A percentile compares a stretch with the other conserved stretches of the same genome.
These are phyloP conservation scores for Hypolimnas misippus DNA, from an alignment of 2,888 invertebrate genomes.

Conservation along the genomic window DNA sequence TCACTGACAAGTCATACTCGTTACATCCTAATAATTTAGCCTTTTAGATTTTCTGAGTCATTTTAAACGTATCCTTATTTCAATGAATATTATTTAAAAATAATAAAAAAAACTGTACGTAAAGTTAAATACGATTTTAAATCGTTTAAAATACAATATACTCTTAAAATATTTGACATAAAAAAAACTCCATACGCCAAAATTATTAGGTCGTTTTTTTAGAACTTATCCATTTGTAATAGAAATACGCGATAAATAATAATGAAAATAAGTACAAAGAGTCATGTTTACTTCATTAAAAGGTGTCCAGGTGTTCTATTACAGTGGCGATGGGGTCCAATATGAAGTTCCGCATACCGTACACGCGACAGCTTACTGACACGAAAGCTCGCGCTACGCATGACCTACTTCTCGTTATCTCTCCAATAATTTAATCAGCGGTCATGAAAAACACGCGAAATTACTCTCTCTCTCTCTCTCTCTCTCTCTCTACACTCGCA, in stretches of 20 bases:
- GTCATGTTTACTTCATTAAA: not conserved
- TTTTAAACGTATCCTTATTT: not conserved
- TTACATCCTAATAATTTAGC: not conserved
- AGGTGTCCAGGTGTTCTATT: not conserved
- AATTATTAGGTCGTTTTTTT: too few relatives aligned
- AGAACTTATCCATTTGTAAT: not conserved
- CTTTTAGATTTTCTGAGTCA: not conserved
- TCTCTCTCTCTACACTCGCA: too few relatives aligned
- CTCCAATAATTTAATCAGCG: not conserved
- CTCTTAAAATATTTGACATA: too few relatives aligned
- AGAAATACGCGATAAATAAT: too few relatives aligned
- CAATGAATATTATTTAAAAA: not conserved
- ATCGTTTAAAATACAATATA: too few relatives aligned
- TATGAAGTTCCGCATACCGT: slow-evolving; percentile 19
- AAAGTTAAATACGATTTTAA: too few relatives aligned
- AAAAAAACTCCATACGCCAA: too few relatives aligned
- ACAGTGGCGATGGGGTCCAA: not conserved
- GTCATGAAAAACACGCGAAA: too few relatives aligned
- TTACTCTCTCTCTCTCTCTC: too few relatives aligned
- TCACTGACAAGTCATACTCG: not conserved
- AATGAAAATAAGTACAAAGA: not conserved
- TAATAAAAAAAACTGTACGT: too few relatives aligned
- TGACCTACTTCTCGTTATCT: slow-evolving; percentile 28
- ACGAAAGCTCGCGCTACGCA: slow-evolving; percentile 41
- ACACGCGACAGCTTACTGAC: slow-evolving; percentile 28